A percentile compares a stretch with the other conserved stretches of the same genome.
Conservation (phyloP, 2,797 vertebrate genomes). For the Ctenochaetus hawaiiensis region DNA sequence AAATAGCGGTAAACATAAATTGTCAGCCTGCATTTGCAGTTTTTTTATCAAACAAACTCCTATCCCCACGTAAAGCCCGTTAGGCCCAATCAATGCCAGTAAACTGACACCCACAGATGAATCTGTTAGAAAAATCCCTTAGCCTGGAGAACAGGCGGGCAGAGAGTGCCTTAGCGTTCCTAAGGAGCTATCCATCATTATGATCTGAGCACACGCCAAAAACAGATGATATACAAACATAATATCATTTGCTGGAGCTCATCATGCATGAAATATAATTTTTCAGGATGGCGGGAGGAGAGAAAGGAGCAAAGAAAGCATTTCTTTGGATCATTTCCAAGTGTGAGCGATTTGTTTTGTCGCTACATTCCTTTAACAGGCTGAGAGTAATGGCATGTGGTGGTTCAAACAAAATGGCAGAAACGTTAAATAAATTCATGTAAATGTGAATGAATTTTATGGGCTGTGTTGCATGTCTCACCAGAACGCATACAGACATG, state of each 20-base stretch:
- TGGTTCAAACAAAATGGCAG: conserved; percentile 44
- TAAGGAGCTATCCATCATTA: conserved; percentile 77
- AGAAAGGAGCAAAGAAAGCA: conserved; percentile 47
- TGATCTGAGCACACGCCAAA: conserved; percentile 71
- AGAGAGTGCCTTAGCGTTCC: conserved; percentile 62
- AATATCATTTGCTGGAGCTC: conserved; percentile 72
- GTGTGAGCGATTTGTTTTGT: conserved; percentile 48
- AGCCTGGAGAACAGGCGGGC: conserved; percentile 60
- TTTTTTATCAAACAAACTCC: conserved; percentile 71
- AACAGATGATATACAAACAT: conserved; percentile 79
- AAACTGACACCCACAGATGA: conserved; percentile 76
- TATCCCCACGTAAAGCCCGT: conserved; percentile 60
- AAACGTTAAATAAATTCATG: conserved; percentile 37
- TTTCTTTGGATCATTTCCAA: conserved; percentile 46
- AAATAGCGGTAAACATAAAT: conserved; percentile 62
- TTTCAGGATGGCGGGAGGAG: conserved; percentile 42
- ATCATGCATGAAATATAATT: conserved; percentile 76
- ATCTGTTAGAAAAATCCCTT: conserved; percentile 74
- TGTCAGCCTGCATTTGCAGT: conserved; percentile 66
- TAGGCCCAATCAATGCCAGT: conserved; percentile 75
- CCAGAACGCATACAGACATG: conserved; percentile 25
- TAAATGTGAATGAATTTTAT: conserved; percentile 23
- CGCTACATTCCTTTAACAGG: conserved; percentile 36
- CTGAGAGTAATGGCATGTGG: conserved; percentile 45
- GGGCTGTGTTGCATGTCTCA: conserved; percentile 31